A percentile compares a stretch with the other conserved stretches of the same genome.
These are phyloP conservation scores for Amblyteles armatorius DNA, from an alignment of 2,888 invertebrate genomes.

Conservation along the genomic window DNA sequence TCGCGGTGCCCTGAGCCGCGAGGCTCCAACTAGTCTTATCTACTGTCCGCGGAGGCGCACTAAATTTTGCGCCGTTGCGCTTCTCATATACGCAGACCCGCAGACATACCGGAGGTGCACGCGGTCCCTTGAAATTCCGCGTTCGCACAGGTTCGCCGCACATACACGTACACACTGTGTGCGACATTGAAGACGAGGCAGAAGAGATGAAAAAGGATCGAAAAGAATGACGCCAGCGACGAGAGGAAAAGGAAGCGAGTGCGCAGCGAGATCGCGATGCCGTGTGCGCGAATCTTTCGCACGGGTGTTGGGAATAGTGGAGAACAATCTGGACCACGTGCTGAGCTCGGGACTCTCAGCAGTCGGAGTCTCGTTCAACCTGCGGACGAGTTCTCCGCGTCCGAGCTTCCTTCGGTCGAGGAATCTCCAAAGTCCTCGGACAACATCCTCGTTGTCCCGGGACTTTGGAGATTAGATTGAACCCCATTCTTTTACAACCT, in stretches of 20 bases:
- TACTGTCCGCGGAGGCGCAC: constrained; percentile 62
- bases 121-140: constrained; percentile 35
- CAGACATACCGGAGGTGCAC: neutral
- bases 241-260: constrained; percentile 52
- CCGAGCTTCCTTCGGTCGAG: constrained; percentile 32
- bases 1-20: constrained; percentile 39
- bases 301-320: constrained; percentile 63
- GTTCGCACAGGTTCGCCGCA: constrained; percentile 11
- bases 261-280: constrained; percentile 49
- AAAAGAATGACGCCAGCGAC: constrained; percentile 35
- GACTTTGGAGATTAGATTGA: neutral
- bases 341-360: constrained; percentile 44
- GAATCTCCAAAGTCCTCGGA: neutral
- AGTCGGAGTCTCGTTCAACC: constrained; percentile 45
- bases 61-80: constrained; percentile 60
- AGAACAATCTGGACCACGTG: constrained; percentile 59
- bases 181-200: constrained; percentile 46
- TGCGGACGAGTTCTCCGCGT: neutral
- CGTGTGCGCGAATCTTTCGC: constrained; percentile 19
- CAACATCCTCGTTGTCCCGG: neutral
- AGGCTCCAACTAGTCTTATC: constrained; percentile 62
- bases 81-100: constrained; percentile 16
- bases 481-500: neutral
- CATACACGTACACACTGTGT: neutral
- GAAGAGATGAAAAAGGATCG: constrained; percentile 41